Conservation (phyloP, 2,113 vertebrate genomes). For the Trogon melanurus region DNA sequence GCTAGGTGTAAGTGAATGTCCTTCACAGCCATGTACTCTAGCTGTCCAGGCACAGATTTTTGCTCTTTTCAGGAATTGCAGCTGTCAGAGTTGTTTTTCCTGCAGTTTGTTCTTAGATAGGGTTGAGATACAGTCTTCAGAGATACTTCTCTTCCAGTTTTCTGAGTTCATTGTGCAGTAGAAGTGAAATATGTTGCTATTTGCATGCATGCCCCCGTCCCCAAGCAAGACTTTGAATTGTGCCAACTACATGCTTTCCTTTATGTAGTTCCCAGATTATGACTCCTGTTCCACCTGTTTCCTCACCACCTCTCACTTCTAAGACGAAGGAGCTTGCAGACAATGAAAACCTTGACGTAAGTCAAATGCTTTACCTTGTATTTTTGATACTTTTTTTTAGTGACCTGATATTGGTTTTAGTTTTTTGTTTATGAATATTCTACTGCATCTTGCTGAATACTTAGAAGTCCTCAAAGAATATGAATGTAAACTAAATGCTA, state of each 20-base stretch:
- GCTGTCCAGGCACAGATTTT: not conserved
- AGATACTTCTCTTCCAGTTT: not conserved
- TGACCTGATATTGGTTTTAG: not conserved
- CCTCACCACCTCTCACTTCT: constrained; percentile 75
- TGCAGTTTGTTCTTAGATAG: not conserved
- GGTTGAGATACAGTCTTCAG: not conserved
- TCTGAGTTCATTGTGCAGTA: not conserved
- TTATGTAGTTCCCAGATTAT: constrained; percentile 89
- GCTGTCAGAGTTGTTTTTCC: not conserved
- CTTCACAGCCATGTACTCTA: not conserved
- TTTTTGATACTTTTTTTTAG: constrained; percentile 13
- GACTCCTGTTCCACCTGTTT: constrained; percentile 76
- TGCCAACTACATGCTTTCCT: not conserved
- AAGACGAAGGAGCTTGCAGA: constrained; percentile 90
- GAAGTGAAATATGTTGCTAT: not conserved
- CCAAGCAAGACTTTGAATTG: not conserved
- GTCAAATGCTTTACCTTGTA: not conserved
- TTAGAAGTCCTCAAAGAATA: not conserved
- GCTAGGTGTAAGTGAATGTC: not conserved
- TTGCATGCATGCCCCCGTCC: not conserved
- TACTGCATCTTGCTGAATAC: not conserved
- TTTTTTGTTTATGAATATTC: not conserved
- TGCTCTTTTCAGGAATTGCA: not conserved
- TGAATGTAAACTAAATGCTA: not conserved
- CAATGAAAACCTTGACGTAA: constrained; percentile 89